Percentiles rank a stretch among this genome's conserved stretches.
Evolutionary conservation across 2,888 invertebrate species (phyloP).

Genomic region (Glyphotaelius pellucidus): DNA sequence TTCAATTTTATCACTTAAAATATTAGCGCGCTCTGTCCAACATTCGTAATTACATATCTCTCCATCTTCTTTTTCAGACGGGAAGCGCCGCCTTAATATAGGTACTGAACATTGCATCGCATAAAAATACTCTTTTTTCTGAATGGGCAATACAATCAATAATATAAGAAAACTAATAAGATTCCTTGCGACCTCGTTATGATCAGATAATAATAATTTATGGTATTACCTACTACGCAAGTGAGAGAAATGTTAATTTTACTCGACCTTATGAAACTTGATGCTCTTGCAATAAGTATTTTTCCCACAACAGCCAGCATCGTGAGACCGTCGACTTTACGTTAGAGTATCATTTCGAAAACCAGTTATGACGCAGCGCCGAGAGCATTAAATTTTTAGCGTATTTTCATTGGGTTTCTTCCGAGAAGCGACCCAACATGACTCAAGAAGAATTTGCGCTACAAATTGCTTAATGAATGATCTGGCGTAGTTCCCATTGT

Average conservation of each 20-base stretch:
- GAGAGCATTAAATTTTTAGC: background rate
- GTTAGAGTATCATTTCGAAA: background rate
- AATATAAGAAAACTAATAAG: background rate
- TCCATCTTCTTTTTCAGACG: too few species aligned
- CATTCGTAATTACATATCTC: too few species aligned
- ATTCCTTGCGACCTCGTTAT: background rate
- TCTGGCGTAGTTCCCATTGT: slow-evolving; percentile 34
- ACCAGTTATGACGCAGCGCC: background rate
- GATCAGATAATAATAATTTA: background rate
- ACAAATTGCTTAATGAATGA: background rate
- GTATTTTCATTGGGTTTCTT: background rate
- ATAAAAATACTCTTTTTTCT: background rate
- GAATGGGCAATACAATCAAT: background rate
- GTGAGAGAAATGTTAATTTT: background rate
- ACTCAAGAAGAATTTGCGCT: slow-evolving; percentile 20
- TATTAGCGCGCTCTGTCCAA: too few species aligned
- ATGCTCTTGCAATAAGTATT: background rate
- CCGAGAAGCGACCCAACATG: slow-evolving; percentile 3
- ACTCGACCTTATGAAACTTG: background rate
- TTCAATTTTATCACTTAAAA: too few species aligned
- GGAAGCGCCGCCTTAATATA: too few species aligned
- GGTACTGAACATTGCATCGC: too few species aligned
- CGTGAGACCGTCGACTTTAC: background rate
- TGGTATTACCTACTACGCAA: background rate
- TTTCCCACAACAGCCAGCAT: background rate